A percentile compares a stretch with the other conserved stretches of the same genome.
Conservation (phyloP, 1,140 invertebrate genomes). For the Drosophila arizonae region DNA sequence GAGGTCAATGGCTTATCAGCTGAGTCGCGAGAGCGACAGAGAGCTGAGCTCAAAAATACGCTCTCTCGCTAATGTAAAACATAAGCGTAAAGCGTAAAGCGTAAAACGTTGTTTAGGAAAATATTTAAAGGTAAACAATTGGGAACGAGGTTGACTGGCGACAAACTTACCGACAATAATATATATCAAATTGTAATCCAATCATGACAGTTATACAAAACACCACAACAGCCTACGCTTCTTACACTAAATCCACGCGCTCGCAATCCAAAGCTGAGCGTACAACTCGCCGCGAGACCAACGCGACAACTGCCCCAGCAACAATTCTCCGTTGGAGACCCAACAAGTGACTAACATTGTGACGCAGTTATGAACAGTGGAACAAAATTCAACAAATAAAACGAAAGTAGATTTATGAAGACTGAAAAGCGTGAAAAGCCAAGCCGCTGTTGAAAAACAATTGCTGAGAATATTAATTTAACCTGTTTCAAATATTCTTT, state of each 20-base stretch:
- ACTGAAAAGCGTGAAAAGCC: not conserved
- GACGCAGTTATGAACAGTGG: constrained; percentile 56
- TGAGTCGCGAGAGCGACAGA: constrained; percentile 29
- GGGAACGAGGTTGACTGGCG: not conserved
- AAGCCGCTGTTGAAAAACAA: not conserved
- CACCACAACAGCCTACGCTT: not conserved
- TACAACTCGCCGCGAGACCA: constrained; percentile 72
- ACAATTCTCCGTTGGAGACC: constrained; percentile 49
- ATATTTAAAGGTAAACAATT: constrained; percentile 12
- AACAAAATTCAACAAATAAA: not conserved
- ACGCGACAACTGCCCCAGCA: constrained; percentile 65
- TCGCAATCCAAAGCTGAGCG: constrained; percentile 59
- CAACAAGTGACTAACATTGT: constrained; percentile 61
- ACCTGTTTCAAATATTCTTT: too few species aligned
- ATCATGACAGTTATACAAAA: not conserved
- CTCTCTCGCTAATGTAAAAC: constrained; percentile 10
- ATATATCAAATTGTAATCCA: constrained; percentile 10
- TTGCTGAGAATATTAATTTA: too few species aligned
- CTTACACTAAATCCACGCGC: constrained; percentile 32
- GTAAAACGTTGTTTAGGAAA: not conserved
- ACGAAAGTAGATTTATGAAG: not conserved
- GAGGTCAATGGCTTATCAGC: constrained; percentile 77
- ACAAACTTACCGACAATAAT: constrained; percentile 27
- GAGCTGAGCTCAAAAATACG: not conserved
- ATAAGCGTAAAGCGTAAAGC: not conserved